Percentiles rank a stretch among this genome's conserved stretches.
Evolutionary conservation across 2,888 invertebrate genomes (phyloP).

Genomic region (Cistogaster globosa): DNA sequence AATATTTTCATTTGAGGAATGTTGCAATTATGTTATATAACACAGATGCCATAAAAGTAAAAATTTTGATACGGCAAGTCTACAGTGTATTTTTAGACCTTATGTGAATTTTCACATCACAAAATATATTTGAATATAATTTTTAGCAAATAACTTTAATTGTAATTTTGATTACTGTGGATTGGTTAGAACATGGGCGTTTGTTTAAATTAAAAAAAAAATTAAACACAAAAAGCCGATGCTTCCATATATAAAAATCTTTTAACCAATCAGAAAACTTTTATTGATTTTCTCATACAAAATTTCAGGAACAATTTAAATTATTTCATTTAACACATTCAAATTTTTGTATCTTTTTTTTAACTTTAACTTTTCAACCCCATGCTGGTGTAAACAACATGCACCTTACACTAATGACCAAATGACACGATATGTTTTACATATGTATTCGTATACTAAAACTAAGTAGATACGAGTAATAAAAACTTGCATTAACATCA

Average conservation of each 20-base stretch:
- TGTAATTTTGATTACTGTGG: no score
- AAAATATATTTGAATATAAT: no score
- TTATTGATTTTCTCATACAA: not conserved
- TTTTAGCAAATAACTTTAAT: no score
- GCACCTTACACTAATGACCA: constrained; percentile 75
- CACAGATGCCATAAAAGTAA: no score
- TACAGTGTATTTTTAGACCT: no score
- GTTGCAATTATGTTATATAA: no score
- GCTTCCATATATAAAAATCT: not conserved
- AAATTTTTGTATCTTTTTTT: not conserved
- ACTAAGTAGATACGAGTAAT: constrained; percentile 46
- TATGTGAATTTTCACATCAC: no score
- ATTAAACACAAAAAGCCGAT: no score
- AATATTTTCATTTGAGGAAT: no score
- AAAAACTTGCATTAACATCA: constrained; percentile 25
- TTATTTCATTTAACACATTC: not conserved
- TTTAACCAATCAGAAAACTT: constrained; percentile 56
- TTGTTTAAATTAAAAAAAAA: no score
- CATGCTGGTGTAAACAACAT: constrained; percentile 73
- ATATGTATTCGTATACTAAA: constrained; percentile 57
- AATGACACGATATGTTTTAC: constrained; percentile 74
- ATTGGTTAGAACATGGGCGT: no score
- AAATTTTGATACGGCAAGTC: no score
- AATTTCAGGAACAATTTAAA: constrained; percentile 1
- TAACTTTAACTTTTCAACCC: constrained; percentile 66